phyloP scores from a whole-genome alignment of 2,113 vertebrate genomes.

The Mastomys natalensis region DNA sequence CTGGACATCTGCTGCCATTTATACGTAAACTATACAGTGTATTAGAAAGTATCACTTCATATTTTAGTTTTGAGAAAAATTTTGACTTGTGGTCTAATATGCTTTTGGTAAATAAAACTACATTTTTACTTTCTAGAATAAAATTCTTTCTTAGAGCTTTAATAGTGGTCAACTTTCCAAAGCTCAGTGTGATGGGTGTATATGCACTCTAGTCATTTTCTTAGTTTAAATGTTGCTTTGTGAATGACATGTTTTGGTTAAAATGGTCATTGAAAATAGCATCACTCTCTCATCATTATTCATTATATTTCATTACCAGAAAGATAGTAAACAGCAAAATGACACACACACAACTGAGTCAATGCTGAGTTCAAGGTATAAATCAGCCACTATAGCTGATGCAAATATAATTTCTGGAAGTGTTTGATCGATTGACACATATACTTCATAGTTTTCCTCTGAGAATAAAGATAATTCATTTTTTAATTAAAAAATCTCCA shows the following conservation, averaged over 20 bases:
- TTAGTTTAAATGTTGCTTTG: slow-evolving; percentile 61
- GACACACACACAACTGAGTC: slow-evolving; percentile 45
- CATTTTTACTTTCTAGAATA: slow-evolving; percentile 49
- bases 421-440: slow-evolving; percentile 52
- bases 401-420: slow-evolving; percentile 52
- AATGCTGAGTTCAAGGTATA: slow-evolving; percentile 48
- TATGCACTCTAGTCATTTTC: background rate
- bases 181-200: background rate
- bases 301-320: slow-evolving; percentile 13
- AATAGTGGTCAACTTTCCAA: slow-evolving; percentile 5
- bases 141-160: background rate
- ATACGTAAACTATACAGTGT: background rate
- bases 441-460: slow-evolving; percentile 53
- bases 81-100: background rate
- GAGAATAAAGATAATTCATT: slow-evolving; percentile 10
- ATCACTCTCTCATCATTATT: slow-evolving; percentile 2
- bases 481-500: background rate
- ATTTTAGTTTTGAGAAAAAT: background rate
- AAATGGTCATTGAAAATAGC: slow-evolving; percentile 44
- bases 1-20: background rate
- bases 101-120: slow-evolving; percentile 27
- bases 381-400: slow-evolving; percentile 45
- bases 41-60: slow-evolving; percentile 2
- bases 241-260: slow-evolving; percentile 59
- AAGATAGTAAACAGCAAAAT: slow-evolving; percentile 65